These are phyloP conservation scores for Tor tambroides DNA, from an alignment of 2,113 vertebrate species.

Conservation along the genomic window DNA sequence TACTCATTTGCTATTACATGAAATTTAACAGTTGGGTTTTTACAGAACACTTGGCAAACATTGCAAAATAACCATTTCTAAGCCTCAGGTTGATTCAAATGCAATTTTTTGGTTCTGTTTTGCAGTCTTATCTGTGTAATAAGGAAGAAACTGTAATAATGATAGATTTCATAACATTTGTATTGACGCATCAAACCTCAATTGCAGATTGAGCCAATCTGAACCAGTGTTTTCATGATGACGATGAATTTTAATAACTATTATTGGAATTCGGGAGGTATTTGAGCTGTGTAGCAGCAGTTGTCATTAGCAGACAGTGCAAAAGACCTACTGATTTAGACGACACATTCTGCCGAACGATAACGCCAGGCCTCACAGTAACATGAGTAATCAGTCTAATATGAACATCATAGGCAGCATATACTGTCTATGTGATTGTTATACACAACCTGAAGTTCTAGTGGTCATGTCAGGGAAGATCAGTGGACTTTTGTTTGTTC, in stretches of 20 bases:
- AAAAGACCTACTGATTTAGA: constrained; percentile 5
- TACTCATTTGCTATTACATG: background rate
- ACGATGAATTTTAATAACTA: background rate
- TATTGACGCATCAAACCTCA: constrained; percentile 40
- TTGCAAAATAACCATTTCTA: constrained; percentile 21
- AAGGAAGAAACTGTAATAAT: constrained; percentile 31
- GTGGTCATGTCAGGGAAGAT: background rate
- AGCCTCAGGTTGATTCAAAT: constrained; percentile 48
- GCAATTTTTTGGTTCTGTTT: constrained; percentile 34
- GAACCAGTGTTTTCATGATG: constrained; percentile 37
- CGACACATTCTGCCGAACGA: background rate
- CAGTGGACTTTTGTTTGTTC: background rate
- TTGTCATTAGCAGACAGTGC: background rate
- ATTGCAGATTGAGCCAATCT: constrained; percentile 56
- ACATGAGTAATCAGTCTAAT: background rate
- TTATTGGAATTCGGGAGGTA: background rate
- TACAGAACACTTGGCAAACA: constrained; percentile 12
- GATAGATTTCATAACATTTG: constrained; percentile 12
- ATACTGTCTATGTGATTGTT: background rate
- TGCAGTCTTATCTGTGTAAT: constrained; percentile 40
- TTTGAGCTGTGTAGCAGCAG: background rate
- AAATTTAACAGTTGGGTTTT: background rate
- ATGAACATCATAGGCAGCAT: background rate
- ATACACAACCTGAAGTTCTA: background rate
- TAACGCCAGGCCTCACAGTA: background rate